Percentiles rank a stretch among this genome's conserved stretches.
phyloP scores from a whole-genome alignment of 2,888 invertebrate genomes.

The Drosophila limbata region DNA sequence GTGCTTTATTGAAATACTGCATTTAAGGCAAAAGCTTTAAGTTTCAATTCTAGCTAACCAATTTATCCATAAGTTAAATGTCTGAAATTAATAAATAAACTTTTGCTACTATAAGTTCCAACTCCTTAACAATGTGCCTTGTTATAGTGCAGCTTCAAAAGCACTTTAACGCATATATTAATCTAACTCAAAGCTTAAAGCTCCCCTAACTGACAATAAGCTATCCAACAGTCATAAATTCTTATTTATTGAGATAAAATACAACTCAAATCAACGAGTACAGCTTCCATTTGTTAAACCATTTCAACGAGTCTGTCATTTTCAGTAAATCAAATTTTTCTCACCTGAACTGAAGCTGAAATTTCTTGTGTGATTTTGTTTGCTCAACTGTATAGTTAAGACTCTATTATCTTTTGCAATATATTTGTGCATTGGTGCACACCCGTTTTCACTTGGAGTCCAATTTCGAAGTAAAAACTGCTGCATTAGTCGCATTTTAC shows the following conservation, averaged over 20 bases:
- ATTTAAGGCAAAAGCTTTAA: too few relatives aligned
- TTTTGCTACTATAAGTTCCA: not conserved
- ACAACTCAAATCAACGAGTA: not conserved
- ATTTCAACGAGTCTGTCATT: conserved; percentile 5
- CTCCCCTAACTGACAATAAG: not conserved
- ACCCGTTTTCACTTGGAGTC: conserved; percentile 27
- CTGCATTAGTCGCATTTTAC: conserved; percentile 47
- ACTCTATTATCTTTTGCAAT: conserved; percentile 33
- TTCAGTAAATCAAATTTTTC: conserved; percentile 1
- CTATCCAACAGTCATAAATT: not conserved
- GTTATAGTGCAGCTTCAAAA: too few relatives aligned
- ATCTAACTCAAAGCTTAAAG: not conserved
- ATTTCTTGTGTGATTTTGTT: not conserved
- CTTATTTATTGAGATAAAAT: not conserved
- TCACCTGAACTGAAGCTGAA: not conserved
- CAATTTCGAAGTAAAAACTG: conserved; percentile 39
- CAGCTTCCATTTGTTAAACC: not conserved
- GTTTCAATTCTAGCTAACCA: too few relatives aligned
- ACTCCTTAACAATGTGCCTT: not conserved
- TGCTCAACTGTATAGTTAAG: conserved; percentile 7
- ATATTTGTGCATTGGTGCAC: conserved; percentile 44
- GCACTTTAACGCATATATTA: not conserved
- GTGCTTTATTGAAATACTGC: too few relatives aligned
- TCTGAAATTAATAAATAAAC: not conserved
- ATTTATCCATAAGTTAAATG: too few relatives aligned